These are phyloP conservation scores for Zosterops lateralis DNA, from an alignment of 2,113 vertebrate genomes.

Conservation along the genomic window DNA sequence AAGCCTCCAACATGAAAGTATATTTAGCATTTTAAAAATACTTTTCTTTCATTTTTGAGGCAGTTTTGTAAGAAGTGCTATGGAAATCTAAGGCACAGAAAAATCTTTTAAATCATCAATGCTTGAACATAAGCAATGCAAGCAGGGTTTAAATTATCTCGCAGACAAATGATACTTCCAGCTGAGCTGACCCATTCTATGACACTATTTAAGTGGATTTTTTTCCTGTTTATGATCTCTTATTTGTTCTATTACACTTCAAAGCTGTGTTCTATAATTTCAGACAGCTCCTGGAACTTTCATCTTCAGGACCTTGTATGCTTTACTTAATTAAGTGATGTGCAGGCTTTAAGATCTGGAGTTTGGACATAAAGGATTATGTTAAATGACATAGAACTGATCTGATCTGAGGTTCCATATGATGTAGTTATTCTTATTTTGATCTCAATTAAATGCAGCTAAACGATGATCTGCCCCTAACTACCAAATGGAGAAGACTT, in stretches of 20 bases:
- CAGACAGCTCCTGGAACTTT: conserved; percentile 36
- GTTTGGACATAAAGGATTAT: background rate
- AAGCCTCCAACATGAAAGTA: background rate
- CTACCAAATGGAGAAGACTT: background rate
- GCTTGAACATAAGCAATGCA: conserved; percentile 21
- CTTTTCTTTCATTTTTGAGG: background rate
- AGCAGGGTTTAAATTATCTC: conserved; percentile 30
- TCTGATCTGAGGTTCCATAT: background rate
- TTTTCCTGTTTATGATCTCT: conserved; percentile 35
- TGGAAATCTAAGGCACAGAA: background rate
- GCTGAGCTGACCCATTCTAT: background rate
- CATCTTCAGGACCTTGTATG: conserved; percentile 10
- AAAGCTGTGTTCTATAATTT: conserved; percentile 36
- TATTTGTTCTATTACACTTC: conserved; percentile 49
- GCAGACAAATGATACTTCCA: conserved; percentile 14
- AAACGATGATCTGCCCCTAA: background rate
- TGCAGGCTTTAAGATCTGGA: conserved; percentile 1
- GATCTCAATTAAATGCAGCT: background rate
- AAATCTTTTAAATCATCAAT: conserved; percentile 16
- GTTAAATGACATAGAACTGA: background rate
- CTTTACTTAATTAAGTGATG: conserved; percentile 49
- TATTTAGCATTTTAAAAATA: conserved; percentile 32
- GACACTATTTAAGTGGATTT: conserved; percentile 31
- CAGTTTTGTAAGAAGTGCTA: background rate
- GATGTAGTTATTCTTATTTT: background rate